These are phyloP conservation scores for Cecropterus lyciades DNA, from an alignment of 1,140 invertebrate species.

Conservation along the genomic window DNA sequence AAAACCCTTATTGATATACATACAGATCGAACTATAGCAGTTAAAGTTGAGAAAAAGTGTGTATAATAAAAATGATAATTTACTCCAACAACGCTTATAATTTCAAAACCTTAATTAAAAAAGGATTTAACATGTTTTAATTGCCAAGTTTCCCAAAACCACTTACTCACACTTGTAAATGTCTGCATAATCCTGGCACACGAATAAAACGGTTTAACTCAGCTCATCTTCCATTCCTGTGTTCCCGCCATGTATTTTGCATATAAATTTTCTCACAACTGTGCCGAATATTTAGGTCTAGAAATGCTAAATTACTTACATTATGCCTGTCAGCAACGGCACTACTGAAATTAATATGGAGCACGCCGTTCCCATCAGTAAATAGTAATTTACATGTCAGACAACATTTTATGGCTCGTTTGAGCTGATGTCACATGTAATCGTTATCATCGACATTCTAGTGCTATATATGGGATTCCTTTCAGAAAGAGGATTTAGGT, in stretches of 20 bases:
- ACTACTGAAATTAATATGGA: conserved; percentile 14
- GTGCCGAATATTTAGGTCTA: conserved; percentile 18
- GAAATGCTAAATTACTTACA: conserved; percentile 15
- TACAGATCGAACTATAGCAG: too few species aligned
- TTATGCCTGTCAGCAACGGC: conserved; percentile 19
- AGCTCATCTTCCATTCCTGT: conserved; percentile 13
- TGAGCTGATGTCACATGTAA: not conserved
- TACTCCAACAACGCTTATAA: too few species aligned
- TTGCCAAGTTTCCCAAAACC: too few species aligned
- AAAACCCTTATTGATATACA: too few species aligned
- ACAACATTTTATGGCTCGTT: not conserved
- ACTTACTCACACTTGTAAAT: conserved; percentile 6
- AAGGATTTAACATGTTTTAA: too few species aligned
- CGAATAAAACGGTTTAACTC: conserved; percentile 6
- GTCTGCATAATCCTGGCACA: not conserved
- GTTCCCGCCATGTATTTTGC: conserved; percentile 12
- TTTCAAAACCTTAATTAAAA: too few species aligned
- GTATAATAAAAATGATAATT: too few species aligned
- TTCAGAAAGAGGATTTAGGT: too few species aligned
- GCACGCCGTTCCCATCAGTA: conserved; percentile 7
- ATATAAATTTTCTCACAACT: conserved; percentile 20
- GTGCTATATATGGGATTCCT: too few species aligned
- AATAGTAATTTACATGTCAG: conserved; percentile 1
- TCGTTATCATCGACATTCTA: too few species aligned
- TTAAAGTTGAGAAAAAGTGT: too few species aligned